Evolutionary conservation across 2,888 invertebrate genomes (phyloP).

Genomic region (Zygaena filipendulae): DNA sequence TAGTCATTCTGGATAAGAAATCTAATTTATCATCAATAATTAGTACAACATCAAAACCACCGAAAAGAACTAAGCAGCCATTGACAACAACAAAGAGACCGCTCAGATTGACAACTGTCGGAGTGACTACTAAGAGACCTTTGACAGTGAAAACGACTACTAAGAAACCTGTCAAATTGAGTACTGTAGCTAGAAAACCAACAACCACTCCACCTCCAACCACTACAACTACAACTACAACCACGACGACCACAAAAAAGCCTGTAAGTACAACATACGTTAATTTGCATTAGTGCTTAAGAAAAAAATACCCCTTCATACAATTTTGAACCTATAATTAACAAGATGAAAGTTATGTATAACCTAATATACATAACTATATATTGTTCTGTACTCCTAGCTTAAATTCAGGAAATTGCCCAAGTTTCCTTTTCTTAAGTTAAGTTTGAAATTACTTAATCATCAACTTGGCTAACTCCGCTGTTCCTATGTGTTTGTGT

Average conservation of each 20-base stretch:
- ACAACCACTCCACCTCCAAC: conserved; percentile 18
- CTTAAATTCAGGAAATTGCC: too few species aligned
- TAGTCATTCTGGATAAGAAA: conserved; percentile 69
- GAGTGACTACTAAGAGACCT: conserved; percentile 40
- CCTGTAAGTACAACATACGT: too few species aligned
- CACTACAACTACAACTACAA: conserved; percentile 21
- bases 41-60: conserved; percentile 49
- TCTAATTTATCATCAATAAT: conserved; percentile 42
- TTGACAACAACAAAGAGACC: conserved; percentile 56
- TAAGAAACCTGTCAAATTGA: conserved; percentile 43
- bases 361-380: too few species aligned
- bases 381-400: too few species aligned
- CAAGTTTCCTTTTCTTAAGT: too few species aligned
- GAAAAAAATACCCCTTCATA: too few species aligned
- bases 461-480: too few species aligned
- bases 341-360: too few species aligned
- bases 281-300: too few species aligned
- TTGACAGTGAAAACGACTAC: conserved; percentile 45
- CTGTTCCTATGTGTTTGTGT: too few species aligned
- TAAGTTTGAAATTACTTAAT: too few species aligned
- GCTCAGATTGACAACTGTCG: conserved; percentile 30
- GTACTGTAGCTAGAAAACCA: conserved; percentile 24
- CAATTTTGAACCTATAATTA: too few species aligned
- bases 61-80: conserved; percentile 51
- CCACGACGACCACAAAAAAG: conserved; percentile 41